Evolutionary conservation across 2,797 vertebrate species (phyloP).

Genomic region (Argentina silus): DNA sequence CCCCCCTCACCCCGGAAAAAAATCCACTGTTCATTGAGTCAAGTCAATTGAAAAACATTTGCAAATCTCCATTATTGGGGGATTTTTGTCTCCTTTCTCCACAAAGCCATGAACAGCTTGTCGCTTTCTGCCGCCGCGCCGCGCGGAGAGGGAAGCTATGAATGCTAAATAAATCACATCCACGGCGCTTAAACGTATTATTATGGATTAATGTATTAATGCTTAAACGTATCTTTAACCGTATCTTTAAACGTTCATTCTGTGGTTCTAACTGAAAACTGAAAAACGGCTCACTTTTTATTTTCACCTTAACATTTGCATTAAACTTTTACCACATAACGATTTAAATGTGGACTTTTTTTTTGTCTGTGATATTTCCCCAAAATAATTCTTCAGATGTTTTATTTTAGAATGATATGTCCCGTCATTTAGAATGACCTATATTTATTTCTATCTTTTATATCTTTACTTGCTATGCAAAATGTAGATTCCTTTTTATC

Average conservation of each 20-base stretch:
- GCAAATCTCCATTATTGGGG: constrained; percentile 83
- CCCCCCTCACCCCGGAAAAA: constrained; percentile 58
- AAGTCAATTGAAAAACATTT: constrained; percentile 84
- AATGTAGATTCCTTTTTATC: too few relatives aligned
- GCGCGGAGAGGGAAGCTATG: constrained; percentile 69
- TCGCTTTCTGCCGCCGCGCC: constrained; percentile 74
- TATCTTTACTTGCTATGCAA: too few relatives aligned
- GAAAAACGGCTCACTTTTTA: constrained; percentile 32
- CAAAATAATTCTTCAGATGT: too few relatives aligned
- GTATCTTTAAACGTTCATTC: too few relatives aligned
- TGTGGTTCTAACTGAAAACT: too few relatives aligned
- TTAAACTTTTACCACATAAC: constrained; percentile 18
- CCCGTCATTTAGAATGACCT: too few relatives aligned
- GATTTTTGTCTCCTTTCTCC: constrained; percentile 79
- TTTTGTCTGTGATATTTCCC: constrained; percentile 22
- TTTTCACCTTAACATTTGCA: constrained; percentile 41
- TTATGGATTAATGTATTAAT: too few relatives aligned
- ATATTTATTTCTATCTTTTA: too few relatives aligned
- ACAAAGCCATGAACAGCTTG: constrained; percentile 79
- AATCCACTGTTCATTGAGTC: constrained; percentile 81
- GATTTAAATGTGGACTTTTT: not conserved
- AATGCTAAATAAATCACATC: constrained; percentile 80
- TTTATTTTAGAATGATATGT: too few relatives aligned
- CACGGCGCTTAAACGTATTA: too few relatives aligned
- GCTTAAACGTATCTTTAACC: not conserved